A percentile compares a stretch with the other conserved stretches of the same genome.
phyloP scores from a whole-genome alignment of 2,113 vertebrate species.

The Coptodon rendalli region DNA sequence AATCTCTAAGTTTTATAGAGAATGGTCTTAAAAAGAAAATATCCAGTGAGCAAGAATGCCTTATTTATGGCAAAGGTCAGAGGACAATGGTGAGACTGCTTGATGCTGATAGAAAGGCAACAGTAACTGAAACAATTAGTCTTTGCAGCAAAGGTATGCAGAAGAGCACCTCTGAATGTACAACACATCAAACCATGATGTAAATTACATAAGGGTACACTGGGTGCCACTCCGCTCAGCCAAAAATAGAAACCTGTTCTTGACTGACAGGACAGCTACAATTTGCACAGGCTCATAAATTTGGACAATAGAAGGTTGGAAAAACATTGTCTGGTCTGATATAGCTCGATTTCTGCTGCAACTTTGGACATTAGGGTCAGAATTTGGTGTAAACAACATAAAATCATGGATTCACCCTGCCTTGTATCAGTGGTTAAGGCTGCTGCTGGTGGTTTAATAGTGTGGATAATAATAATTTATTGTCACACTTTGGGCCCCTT shows the following conservation, averaged over 20 bases:
- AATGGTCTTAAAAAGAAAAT: not conserved
- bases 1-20: not conserved
- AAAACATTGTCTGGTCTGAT: not conserved
- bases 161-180: not conserved
- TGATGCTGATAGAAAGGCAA: not conserved
- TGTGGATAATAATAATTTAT: not conserved
- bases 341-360: not conserved
- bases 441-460: not conserved
- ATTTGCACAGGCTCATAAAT: not conserved
- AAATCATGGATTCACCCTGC: not conserved
- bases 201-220: not conserved
- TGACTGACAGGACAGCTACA: not conserved
- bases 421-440: not conserved
- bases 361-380: not conserved
- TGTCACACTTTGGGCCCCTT: not conserved
- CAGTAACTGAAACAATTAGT: not conserved
- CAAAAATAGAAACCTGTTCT: not conserved
- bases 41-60: not conserved
- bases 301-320: not conserved
- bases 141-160: not conserved
- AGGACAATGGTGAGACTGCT: not conserved
- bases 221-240: not conserved
- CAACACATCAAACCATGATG: not conserved
- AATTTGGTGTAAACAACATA: not conserved
- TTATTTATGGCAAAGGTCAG: not conserved